These are phyloP conservation scores for Anoncus sp. DNA, from an alignment of 2,888 invertebrate species.

Conservation along the genomic window DNA sequence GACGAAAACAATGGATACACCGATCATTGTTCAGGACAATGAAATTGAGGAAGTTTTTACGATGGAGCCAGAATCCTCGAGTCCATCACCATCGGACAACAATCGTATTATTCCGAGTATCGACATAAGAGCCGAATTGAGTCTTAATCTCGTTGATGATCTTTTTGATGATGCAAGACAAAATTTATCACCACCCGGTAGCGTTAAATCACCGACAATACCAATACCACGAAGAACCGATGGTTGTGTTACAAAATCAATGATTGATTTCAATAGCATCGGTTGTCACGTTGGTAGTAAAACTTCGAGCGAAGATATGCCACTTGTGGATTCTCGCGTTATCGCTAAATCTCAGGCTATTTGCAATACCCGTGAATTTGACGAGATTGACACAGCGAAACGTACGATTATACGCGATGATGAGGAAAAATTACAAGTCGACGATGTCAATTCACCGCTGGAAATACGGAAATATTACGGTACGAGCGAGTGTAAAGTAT, in stretches of 20 bases:
- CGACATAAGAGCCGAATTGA: slow-evolving; percentile 81
- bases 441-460: slow-evolving; percentile 49
- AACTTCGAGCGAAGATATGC: slow-evolving; percentile 81
- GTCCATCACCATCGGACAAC: slow-evolving; percentile 82
- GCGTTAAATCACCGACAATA: slow-evolving; percentile 88
- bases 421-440: slow-evolving; percentile 40
- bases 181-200: slow-evolving; percentile 74
- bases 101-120: slow-evolving; percentile 77
- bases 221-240: slow-evolving; percentile 86
- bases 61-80: slow-evolving; percentile 89
- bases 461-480: slow-evolving; percentile 67
- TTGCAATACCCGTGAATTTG: slow-evolving; percentile 22
- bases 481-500: slow-evolving; percentile 85
- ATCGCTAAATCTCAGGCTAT: slow-evolving; percentile 31
- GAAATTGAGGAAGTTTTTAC: slow-evolving; percentile 88
- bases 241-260: slow-evolving; percentile 84
- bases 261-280: slow-evolving; percentile 85
- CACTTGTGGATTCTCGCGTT: slow-evolving; percentile 67
- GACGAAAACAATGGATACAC: slow-evolving; percentile 65
- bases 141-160: slow-evolving; percentile 83
- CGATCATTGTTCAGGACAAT: slow-evolving; percentile 71
- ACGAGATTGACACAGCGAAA: slow-evolving; percentile 45
- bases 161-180: slow-evolving; percentile 82
- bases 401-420: slow-evolving; percentile 41
- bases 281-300: slow-evolving; percentile 88